phyloP scores from a whole-genome alignment of 2,797 vertebrate species.

The Brachyrhaphis roseni region DNA sequence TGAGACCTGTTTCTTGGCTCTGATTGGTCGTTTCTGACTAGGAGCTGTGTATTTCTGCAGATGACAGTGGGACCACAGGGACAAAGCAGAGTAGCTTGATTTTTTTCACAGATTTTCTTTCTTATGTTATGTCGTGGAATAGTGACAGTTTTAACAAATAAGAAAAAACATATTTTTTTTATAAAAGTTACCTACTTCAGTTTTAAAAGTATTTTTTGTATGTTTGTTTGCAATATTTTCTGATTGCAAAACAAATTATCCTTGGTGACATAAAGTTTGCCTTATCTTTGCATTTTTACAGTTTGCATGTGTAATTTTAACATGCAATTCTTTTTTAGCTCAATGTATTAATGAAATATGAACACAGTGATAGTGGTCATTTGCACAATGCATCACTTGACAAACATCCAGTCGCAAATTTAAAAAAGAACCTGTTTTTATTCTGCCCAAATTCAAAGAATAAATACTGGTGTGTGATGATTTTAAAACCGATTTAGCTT shows the following conservation, averaged over 20 bases:
- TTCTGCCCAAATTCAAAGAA: not conserved
- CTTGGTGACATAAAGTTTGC: not conserved
- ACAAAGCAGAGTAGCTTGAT: no score
- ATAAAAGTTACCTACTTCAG: not conserved
- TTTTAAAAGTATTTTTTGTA: not conserved
- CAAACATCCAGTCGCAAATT: not conserved
- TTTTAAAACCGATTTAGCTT: not conserved
- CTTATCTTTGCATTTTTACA: constrained; percentile 5
- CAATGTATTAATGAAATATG: not conserved
- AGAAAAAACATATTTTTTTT: no score
- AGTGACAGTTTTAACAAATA: no score
- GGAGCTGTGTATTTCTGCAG: no score
- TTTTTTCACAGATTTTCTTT: no score
- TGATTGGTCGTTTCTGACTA: no score
- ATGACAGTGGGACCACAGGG: no score
- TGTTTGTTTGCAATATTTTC: not conserved
- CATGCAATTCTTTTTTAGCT: not conserved
- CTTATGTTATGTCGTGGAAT: no score
- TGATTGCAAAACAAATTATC: not conserved
- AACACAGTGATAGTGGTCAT: not conserved
- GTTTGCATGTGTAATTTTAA: not conserved
- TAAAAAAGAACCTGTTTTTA: not conserved
- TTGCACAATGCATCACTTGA: not conserved
- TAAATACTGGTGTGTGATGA: not conserved
- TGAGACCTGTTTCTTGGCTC: not conserved